phyloP scores from a whole-genome alignment of 2,113 vertebrate genomes.

The Toxotes chatareus region DNA sequence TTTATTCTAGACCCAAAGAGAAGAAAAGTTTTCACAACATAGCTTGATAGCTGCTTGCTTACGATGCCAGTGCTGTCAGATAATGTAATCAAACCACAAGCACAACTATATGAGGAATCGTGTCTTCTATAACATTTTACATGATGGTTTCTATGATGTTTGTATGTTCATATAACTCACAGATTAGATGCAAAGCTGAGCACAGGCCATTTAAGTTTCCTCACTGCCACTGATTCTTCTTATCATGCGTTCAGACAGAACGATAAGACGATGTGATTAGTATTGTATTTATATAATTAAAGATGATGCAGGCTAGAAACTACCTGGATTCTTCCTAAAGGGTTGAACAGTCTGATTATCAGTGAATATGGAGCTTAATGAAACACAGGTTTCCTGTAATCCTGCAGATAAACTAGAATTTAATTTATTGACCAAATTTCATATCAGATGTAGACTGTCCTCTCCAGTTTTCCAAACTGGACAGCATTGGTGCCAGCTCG shows the following conservation, averaged over 20 bases:
- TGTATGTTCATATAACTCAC: neutral
- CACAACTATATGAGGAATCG: neutral
- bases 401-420: slow-evolving; percentile 26
- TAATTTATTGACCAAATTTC: slow-evolving; percentile 28
- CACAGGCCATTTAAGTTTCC: neutral
- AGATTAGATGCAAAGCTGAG: neutral
- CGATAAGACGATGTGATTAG: too few species aligned
- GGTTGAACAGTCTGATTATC: neutral
- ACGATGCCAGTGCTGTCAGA: neutral
- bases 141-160: neutral
- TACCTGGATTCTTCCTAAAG: neutral
- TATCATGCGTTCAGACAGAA: neutral
- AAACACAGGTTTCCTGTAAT: slow-evolving; percentile 7
- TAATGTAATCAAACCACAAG: neutral
- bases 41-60: neutral
- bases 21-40: neutral
- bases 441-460: slow-evolving; percentile 10
- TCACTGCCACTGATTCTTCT: neutral
- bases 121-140: neutral
- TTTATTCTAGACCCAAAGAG: neutral
- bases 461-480: slow-evolving; percentile 18
- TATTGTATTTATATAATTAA: too few species aligned
- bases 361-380: neutral
- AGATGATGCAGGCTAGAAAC: neutral
- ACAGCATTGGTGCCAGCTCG: slow-evolving; percentile 13